These are phyloP conservation scores for Cerastoderma edule DNA, from an alignment of 2,888 invertebrate genomes.

Conservation along the genomic window DNA sequence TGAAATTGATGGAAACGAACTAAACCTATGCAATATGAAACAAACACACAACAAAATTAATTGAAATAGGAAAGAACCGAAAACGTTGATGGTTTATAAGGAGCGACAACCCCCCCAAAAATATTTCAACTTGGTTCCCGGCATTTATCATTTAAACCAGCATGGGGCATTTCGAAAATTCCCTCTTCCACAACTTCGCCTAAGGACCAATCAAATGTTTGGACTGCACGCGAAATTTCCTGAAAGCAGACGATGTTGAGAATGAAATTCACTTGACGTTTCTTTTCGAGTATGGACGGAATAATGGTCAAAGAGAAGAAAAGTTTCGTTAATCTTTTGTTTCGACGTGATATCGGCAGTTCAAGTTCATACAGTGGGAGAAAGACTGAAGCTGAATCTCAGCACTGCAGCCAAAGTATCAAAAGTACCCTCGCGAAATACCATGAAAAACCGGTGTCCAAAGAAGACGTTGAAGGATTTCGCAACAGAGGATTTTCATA, in stretches of 20 bases:
- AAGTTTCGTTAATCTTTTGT: background rate
- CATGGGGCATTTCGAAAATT: constrained; percentile 9
- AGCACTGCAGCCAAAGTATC: background rate
- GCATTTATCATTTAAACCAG: constrained; percentile 3
- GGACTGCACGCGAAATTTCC: constrained; percentile 14
- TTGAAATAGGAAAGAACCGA: no score
- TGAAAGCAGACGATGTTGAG: constrained; percentile 15
- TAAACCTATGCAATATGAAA: no score
- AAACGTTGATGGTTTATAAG: no score
- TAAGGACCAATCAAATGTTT: constrained; percentile 1
- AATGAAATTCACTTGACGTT: background rate
- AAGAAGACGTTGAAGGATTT: background rate
- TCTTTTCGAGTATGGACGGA: background rate
- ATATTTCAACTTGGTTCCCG: no score
- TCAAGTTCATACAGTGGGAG: background rate
- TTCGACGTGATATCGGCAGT: background rate
- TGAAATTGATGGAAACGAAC: no score
- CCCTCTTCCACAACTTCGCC: constrained; percentile 5
- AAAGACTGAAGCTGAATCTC: background rate
- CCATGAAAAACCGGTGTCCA: constrained; percentile 16
- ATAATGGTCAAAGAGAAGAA: constrained; percentile 6
- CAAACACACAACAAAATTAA: no score
- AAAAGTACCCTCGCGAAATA: background rate
- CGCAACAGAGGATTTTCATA: constrained; percentile 4
- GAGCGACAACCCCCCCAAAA: no score